These are phyloP conservation scores for Dasypus novemcinctus DNA, from an alignment of 2,113 vertebrate species.

Conservation along the genomic window DNA sequence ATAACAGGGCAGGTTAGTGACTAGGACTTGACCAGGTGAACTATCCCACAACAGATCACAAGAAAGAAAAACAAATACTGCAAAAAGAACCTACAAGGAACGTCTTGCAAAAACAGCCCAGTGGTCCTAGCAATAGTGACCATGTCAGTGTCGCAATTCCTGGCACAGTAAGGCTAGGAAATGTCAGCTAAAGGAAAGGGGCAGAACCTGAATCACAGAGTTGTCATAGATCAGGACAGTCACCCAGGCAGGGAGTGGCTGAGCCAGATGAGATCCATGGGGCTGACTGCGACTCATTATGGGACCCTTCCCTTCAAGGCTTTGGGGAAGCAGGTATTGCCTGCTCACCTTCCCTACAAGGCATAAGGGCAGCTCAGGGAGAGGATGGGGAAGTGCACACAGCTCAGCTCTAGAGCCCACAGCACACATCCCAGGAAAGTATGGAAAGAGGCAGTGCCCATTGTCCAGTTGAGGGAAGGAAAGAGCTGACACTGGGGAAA, in stretches of 20 bases:
- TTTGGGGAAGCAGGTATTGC: background rate
- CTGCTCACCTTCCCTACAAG: too few relatives aligned
- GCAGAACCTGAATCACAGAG: background rate
- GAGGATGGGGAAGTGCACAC: too few relatives aligned
- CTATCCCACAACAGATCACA: background rate
- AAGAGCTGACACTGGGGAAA: background rate
- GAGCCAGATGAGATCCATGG: accelerated
- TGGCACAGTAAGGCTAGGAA: background rate
- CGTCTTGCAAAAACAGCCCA: background rate
- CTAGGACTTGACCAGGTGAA: background rate
- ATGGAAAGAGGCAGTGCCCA: background rate
- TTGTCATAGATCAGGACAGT: background rate
- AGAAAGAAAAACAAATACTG: background rate
- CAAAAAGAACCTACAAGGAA: background rate
- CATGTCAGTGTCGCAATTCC: background rate
- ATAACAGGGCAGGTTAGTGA: background rate
- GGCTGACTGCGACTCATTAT: background rate
- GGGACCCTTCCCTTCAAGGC: background rate
- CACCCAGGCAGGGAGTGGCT: background rate
- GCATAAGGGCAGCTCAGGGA: background rate
- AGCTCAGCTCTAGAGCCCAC: background rate
- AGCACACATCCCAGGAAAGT: background rate
- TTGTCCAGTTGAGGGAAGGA: background rate
- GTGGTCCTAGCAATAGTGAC: background rate
- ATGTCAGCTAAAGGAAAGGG: background rate